Evolutionary conservation across 2,888 invertebrate genomes (phyloP).

Genomic region (Muschampia plurimacula): DNA sequence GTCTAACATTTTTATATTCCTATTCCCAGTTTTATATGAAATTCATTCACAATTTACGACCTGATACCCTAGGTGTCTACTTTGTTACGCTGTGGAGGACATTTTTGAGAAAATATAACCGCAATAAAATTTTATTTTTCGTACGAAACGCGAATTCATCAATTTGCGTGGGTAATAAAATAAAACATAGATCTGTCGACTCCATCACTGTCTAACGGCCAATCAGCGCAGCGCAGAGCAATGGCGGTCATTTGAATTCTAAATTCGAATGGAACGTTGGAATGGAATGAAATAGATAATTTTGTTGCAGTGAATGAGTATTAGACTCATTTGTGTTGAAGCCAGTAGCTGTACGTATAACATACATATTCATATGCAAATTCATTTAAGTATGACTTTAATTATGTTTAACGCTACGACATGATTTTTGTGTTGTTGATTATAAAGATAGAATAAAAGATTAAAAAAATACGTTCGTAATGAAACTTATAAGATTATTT

Average conservation of each 20-base stretch:
- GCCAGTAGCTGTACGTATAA: neutral
- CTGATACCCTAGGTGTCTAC: conserved; percentile 22
- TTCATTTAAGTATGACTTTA: neutral
- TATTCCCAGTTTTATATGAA: neutral
- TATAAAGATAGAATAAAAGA: no score
- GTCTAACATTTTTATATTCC: neutral
- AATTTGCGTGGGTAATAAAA: conserved; percentile 36
- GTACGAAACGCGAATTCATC: conserved; percentile 26
- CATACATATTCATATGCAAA: no score
- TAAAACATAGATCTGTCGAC: conserved; percentile 37
- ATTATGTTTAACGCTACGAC: no score
- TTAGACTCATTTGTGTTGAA: conserved; percentile 2
- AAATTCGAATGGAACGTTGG: conserved; percentile 42
- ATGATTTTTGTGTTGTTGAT: no score
- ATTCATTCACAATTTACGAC: conserved; percentile 26
- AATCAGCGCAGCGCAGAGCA: conserved; percentile 42
- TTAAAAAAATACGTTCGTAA: no score
- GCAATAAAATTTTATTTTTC: conserved; percentile 39
- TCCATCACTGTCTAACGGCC: conserved; percentile 42
- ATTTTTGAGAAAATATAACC: conserved; percentile 37
- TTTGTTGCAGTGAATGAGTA: conserved; percentile 1
- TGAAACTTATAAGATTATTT: no score
- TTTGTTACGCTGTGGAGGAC: conserved; percentile 30
- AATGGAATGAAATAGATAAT: conserved; percentile 8
- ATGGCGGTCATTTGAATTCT: conserved; percentile 46